Evolutionary conservation across 2,888 invertebrate species (phyloP), one percentile per base, ranked within the genome.

Genomic region (Drosophila monieri): DNA sequence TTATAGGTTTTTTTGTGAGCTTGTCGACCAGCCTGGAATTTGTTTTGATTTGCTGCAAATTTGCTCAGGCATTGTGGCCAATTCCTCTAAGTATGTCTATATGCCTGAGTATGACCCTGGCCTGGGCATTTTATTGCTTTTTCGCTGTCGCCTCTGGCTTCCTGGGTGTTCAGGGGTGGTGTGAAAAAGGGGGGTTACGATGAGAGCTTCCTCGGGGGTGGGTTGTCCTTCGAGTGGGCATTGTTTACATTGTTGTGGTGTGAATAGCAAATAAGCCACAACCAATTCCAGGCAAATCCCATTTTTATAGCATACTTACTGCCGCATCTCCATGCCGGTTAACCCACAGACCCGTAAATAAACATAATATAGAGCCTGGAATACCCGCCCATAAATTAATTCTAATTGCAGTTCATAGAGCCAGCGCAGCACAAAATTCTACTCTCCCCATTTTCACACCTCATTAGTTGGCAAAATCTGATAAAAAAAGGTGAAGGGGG

Each of bases 231-330:
- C 44, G 52, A 56, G 51, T 27, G 56, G 44, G 46, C 43, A 41
- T 85, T 85, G 86, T 88, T 88, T 88, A 88, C 78, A 81, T 78
- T 88, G 86, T 85, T 88, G 88, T 85, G 88, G 84, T 74, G 80
- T 88, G 84, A 86, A 88, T 85, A 74, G 78, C 73, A 85, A 88
- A 85, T 85, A 85, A 83, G 86, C 84, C 62, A 66, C 75, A 55
- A 62, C 77, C 72, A 83, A 84, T 80, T 69, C 74, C 41, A 64
- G 69, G 61, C 53, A 58, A 67, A 78, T 73, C 44, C 52, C 54
- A 59, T 21, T 60, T 49, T 49, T 43, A 48, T 61, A 49, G 68
- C 59, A 73, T 49, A 55, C 56, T 58, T 35, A 35, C 56, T 71
- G 55, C 44, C 52, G 14, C 59, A 23, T 46, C 21, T 44, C 12